phyloP scores from a whole-genome alignment of 1,140 invertebrate genomes.

The Lineus longissimus region DNA sequence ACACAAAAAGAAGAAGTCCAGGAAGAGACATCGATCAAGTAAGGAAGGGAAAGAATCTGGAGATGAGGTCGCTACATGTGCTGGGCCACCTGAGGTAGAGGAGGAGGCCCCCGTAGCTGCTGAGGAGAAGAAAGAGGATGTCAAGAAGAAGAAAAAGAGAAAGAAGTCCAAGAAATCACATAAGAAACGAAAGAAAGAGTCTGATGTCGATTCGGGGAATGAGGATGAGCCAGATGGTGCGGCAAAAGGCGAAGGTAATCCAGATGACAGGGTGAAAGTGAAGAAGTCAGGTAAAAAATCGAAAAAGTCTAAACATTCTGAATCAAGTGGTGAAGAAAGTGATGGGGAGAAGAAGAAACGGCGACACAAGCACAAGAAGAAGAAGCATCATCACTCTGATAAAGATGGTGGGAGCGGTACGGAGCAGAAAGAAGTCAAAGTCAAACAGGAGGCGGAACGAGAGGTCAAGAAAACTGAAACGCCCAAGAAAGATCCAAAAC shows the following conservation, averaged over 20 bases:
- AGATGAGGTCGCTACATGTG: not conserved
- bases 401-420: not conserved
- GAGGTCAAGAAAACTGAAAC: not conserved
- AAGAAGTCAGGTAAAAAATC: not conserved
- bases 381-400: not conserved
- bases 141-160: conserved; percentile 7
- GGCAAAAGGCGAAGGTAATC: not conserved
- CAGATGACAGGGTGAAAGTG: not conserved
- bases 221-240: not conserved
- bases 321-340: conserved; percentile 6
- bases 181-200: conserved; percentile 8
- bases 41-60: not conserved
- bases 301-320: not conserved
- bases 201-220: not conserved
- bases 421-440: not conserved
- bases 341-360: not conserved
- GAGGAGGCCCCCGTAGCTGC: not conserved
- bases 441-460: not conserved
- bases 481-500: not conserved
- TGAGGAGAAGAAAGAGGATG: not conserved
- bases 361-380: not conserved
- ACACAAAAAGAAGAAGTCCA: conserved; percentile 11
- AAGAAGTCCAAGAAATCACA: conserved; percentile 4
- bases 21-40: conserved; percentile 11
- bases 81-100: not conserved